Evolutionary conservation across 2,888 invertebrate species (phyloP).

Genomic region (Marasmarcha lunaedactyla): DNA sequence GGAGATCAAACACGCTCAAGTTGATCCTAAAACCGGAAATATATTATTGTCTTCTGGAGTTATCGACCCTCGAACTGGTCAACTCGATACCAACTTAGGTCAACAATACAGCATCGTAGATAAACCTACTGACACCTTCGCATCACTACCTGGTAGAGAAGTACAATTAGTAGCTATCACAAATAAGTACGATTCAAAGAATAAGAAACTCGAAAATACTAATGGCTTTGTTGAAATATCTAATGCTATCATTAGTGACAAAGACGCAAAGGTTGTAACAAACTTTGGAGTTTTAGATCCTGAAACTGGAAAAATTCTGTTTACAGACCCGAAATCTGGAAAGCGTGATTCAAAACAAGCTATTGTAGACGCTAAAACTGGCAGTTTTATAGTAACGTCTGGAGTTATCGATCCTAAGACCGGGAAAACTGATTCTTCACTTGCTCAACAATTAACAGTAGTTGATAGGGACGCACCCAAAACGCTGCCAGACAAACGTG

Average conservation of each 20-base stretch:
- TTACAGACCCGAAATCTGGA: slow-evolving; percentile 72
- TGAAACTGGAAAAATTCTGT: slow-evolving; percentile 67
- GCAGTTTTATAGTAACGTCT: slow-evolving; percentile 70
- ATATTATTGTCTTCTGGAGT: slow-evolving; percentile 66
- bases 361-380: slow-evolving; percentile 61
- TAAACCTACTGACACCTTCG: slow-evolving; percentile 63
- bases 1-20: slow-evolving; percentile 47
- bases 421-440: slow-evolving; percentile 73
- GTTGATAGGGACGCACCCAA: slow-evolving; percentile 56
- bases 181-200: slow-evolving; percentile 71
- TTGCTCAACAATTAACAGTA: slow-evolving; percentile 67
- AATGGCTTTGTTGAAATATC: slow-evolving; percentile 66
- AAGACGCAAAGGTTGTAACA: slow-evolving; percentile 77
- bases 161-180: slow-evolving; percentile 72
- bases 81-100: slow-evolving; percentile 66
- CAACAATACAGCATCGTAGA: slow-evolving; percentile 73
- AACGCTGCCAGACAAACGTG: slow-evolving; percentile 55
- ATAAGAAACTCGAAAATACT: slow-evolving; percentile 69
- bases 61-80: slow-evolving; percentile 69
- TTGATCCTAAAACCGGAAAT: slow-evolving; percentile 66
- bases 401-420: slow-evolving; percentile 74
- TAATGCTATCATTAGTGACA: slow-evolving; percentile 73
- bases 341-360: slow-evolving; percentile 74
- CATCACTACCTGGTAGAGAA: slow-evolving; percentile 46
- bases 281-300: slow-evolving; percentile 74